These are phyloP conservation scores for Schizopygopsis malacanthus DNA, from an alignment of 2,797 vertebrate genomes.

Conservation along the genomic window DNA sequence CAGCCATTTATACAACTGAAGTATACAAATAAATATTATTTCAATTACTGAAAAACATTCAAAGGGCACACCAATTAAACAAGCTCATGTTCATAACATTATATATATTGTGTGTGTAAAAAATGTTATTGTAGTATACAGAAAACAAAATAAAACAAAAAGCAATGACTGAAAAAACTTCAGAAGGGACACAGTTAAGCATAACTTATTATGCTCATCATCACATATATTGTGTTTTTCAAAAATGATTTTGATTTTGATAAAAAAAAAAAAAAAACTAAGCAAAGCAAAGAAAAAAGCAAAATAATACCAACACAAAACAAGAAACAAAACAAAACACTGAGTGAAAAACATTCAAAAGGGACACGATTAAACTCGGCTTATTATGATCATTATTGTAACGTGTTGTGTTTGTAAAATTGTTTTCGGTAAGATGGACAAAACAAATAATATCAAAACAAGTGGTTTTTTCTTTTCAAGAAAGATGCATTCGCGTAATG, in stretches of 20 bases:
- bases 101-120: neutral
- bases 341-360: neutral
- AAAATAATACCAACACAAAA: neutral
- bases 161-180: neutral
- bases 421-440: too few species aligned
- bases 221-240: neutral
- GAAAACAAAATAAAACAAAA: neutral
- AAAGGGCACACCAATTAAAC: neutral
- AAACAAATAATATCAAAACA: neutral
- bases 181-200: neutral
- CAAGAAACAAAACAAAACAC: neutral
- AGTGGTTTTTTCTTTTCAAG: neutral
- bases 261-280: neutral
- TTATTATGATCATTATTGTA: neutral
- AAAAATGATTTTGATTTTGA: neutral
- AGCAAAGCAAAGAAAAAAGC: too few species aligned
- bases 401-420: neutral
- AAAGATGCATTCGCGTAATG: neutral
- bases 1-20: neutral
- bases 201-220: neutral
- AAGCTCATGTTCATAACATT: neutral
- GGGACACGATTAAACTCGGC: neutral
- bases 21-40: neutral
- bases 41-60: neutral
- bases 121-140: neutral